Base-by-base conservation (phyloP, 2,797 vertebrate genomes). In the Trichosurus vulpecula region DNA sequence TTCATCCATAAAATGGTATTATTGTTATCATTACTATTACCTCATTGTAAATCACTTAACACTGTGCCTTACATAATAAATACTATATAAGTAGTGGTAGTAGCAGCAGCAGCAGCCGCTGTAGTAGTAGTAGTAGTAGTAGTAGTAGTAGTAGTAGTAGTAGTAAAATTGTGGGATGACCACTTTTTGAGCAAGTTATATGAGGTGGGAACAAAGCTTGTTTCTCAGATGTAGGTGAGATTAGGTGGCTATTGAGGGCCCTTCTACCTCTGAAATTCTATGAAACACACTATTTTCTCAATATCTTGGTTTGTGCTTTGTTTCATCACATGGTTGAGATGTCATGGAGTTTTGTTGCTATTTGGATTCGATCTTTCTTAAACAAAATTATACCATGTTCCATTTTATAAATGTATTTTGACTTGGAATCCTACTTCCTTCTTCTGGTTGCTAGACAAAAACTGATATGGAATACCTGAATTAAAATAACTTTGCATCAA, bases 291-390 rank as follows among this genome's bases (percentile, higher is more conserved):
- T 66, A 66, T 66, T 16, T 66, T n/a, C 4, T n/a, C 35, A 66
- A 16, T 1, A 2, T 8, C 35, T 66, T 5, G 16, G 30, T 66
- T n/a, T 19, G n/a, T 66, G 10, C 29, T 58, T 58, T 30, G 35
- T 66, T 66, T 66, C 66, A 5, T 66, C 14, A 19, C 14, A 35
- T 66, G 14, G 4, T 6, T n/a, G 35, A n/a, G 31, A n/a, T 66
- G 66, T n/a, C 13, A 66, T 58, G 29, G 14, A 66, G 14, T 16
- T 66, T 66, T 66, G 13, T 66, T 66, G 14, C 31, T 56, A 29
- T 92, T 81, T 54, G 95, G 54, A 58, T 90, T 90, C 95, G 95
- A 35, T 95, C 95, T 96, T 94, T 54, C 51, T 87, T 5, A 13
- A 4, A 94, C 55, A 16, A 5, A 91, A 93, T 47, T 9, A 93